Conservation (phyloP, 2,113 vertebrate genomes). For the Sinosuthora webbiana region DNA sequence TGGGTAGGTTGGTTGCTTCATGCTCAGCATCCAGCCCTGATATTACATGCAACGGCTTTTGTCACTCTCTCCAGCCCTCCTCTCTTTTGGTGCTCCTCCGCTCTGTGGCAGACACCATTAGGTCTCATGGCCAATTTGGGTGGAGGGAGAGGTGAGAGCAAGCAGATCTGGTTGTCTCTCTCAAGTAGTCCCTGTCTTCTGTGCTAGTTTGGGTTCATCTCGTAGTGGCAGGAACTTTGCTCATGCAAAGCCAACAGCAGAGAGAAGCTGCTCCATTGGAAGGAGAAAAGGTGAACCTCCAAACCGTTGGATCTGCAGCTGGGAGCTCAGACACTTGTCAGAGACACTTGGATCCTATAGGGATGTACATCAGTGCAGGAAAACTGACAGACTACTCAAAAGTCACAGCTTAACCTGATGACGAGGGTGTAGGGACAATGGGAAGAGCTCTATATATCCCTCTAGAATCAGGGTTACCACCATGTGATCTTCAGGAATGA, state of each 20-base stretch:
- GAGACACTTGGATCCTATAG: not conserved
- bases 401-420: not conserved
- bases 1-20: not conserved
- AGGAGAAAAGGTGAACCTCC: not conserved
- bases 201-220: not conserved
- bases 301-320: not conserved
- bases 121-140: not conserved
- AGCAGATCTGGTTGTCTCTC: not conserved
- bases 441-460: not conserved
- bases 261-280: rapidly evolving
- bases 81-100: not conserved
- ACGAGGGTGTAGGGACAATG: not conserved
- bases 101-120: not conserved
- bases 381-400: not conserved
- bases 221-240: not conserved
- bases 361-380: not conserved
- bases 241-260: not conserved
- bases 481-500: not conserved
- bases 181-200: not conserved
- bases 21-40: not conserved
- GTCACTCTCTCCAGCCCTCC: not conserved
- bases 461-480: not conserved
- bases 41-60: not conserved
- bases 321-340: not conserved
- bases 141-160: not conserved